A percentile compares a stretch with the other conserved stretches of the same genome.
Evolutionary conservation across 1,140 invertebrate genomes (phyloP).

Genomic region (Mactra quadrangularis): DNA sequence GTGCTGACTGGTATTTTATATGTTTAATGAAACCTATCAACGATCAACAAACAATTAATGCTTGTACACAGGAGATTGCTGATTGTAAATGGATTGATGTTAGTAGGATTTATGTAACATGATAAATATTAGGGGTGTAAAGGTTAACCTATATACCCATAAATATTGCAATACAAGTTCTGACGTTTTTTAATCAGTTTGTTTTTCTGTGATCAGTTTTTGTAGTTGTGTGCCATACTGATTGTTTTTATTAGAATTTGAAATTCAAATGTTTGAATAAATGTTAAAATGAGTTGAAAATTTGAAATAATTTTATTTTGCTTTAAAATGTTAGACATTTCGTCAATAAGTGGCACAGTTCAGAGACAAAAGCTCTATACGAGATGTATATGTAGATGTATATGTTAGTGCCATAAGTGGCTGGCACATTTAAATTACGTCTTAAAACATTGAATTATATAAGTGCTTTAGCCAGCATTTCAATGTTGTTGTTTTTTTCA

Average conservation of each 20-base stretch:
- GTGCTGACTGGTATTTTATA: conserved; percentile 93
- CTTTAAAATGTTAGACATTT: conserved; percentile 2
- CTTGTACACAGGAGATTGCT: conserved; percentile 90
- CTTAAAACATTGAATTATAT: too few species aligned
- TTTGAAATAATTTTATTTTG: too few species aligned
- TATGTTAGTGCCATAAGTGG: not conserved
- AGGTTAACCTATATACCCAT: not conserved
- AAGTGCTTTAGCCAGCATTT: too few species aligned
- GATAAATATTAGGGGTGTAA: not conserved
- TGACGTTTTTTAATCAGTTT: too few species aligned
- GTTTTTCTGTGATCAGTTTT: not conserved
- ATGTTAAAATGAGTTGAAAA: too few species aligned
- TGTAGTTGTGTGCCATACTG: too few species aligned
- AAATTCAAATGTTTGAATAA: too few species aligned
- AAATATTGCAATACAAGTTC: too few species aligned
- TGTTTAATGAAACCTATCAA: conserved; percentile 88
- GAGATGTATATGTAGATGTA: not conserved
- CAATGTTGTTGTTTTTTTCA: too few species aligned
- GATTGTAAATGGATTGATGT: conserved; percentile 91
- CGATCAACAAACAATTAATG: conserved; percentile 85
- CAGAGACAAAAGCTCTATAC: not conserved
- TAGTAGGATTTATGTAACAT: too few species aligned
- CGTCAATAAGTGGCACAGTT: not conserved
- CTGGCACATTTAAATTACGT: too few species aligned
- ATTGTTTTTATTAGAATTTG: too few species aligned